Evolutionary conservation across 2,113 vertebrate species (phyloP), one percentile per base, ranked within the genome.

Genomic region (Ailurus styani): DNA sequence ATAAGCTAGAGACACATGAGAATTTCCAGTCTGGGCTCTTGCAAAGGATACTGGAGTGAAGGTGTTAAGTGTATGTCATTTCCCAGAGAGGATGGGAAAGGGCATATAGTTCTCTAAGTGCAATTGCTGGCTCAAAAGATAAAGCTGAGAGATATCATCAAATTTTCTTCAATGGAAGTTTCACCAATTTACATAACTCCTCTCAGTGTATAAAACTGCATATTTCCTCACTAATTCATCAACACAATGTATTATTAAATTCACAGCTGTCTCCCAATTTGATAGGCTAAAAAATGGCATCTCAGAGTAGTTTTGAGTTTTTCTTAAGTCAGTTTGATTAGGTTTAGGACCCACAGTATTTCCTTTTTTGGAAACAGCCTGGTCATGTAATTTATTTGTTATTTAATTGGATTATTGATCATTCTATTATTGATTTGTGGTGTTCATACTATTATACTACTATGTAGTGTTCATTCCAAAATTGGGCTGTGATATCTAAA

Each of bases 11-110:
- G 11, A 62, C 34, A 50, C 18, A 8, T 8, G 21, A 34, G 21
- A 34, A 8, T 1, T 50, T 23, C 25, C 20, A 72, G 1, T 29
- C 18, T 52, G 47, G 45, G 18, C 17, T 21, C n/a, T 75, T 37
- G 23, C 9, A 29, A 82, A 54, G 3, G 27, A 31, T 17, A 37
- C 21, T 57, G 29, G 4, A 7, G 21, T n/a, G 29, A 47, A 45
- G 29, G 29, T 20, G 20, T 54, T 31, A 64, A 15, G 62, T 31
- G 29, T 14, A 31, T 7, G 13, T 31, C 29, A 31, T 64, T 55
- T 66, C 50, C 34, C 3, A 0, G 7, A 18, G 21, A 40, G 5
- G 3, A 3, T 31, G 23, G 55, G 31, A 18, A 6, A 40, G 0
- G 6, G 29, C 50, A 37, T 9, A 6, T 9, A 20, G 0, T 66